phyloP scores from a whole-genome alignment of 1,140 invertebrate species.

The Phthorimaea operculella region DNA sequence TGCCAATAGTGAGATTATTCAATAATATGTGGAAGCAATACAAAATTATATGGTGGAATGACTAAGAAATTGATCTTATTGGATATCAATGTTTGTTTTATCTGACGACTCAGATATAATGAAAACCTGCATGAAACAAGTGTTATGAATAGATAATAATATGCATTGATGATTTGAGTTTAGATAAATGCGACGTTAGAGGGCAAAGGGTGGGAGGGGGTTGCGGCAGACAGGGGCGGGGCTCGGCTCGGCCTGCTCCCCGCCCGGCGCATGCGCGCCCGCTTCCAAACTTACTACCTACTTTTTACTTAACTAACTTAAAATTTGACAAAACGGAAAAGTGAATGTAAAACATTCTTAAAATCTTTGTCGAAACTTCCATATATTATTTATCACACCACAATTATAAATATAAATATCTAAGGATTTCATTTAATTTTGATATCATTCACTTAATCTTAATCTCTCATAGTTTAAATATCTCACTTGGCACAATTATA shows the following conservation, averaged over 20 bases:
- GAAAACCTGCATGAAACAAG: no score
- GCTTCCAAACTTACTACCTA: not conserved
- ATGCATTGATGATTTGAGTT: not conserved
- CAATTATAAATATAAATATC: conserved; percentile 46
- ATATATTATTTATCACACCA: conserved; percentile 60
- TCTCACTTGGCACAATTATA: conserved; percentile 65
- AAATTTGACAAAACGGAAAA: conserved; percentile 35
- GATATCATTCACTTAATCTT: conserved; percentile 65
- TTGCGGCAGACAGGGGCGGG: not conserved
- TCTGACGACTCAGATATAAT: no score
- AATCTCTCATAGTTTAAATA: conserved; percentile 60
- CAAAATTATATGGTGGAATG: conserved; percentile 8
- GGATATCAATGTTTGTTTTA: no score
- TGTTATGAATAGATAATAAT: no score
- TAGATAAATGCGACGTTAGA: not conserved
- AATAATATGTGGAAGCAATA: conserved; percentile 63
- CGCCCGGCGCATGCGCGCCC: not conserved
- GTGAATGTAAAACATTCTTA: conserved; percentile 48
- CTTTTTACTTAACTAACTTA: conserved; percentile 31
- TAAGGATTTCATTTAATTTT: conserved; percentile 57
- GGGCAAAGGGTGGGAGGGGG: not conserved
- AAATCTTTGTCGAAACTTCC: conserved; percentile 59
- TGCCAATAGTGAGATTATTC: conserved; percentile 51
- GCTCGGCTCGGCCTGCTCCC: not conserved
- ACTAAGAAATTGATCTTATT: no score